These are phyloP conservation scores for Aldabrachelys gigantea DNA, from an alignment of 2,113 vertebrate species.

Conservation along the genomic window DNA sequence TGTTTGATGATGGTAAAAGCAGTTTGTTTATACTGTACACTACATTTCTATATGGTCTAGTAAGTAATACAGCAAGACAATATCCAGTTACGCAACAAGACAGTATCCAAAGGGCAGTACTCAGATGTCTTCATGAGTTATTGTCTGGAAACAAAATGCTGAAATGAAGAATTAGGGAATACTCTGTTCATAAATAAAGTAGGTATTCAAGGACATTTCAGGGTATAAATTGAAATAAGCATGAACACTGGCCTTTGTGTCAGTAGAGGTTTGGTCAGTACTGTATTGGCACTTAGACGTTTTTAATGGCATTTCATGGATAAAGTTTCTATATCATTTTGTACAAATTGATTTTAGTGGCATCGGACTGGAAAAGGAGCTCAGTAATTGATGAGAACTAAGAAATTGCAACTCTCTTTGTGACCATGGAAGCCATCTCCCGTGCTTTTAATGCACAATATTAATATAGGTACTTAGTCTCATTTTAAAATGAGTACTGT, in stretches of 20 bases:
- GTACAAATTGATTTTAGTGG: slow-evolving; percentile 27
- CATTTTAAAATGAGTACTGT: background rate
- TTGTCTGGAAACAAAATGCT: background rate
- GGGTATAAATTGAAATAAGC: background rate
- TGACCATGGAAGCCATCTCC: background rate
- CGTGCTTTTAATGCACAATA: background rate
- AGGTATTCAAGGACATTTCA: background rate
- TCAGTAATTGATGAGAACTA: slow-evolving; percentile 51
- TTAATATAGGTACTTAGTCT: background rate
- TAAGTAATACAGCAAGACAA: background rate
- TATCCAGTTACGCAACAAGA: background rate
- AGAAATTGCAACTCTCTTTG: slow-evolving; percentile 1
- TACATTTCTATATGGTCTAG: background rate
- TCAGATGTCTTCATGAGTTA: background rate
- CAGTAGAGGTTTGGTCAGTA: background rate
- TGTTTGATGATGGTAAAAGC: background rate
- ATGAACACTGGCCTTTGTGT: background rate
- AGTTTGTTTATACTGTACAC: background rate
- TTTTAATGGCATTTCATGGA: slow-evolving; percentile 29
- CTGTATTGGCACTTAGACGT: background rate
- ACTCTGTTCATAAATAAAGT: background rate
- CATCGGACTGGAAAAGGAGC: background rate
- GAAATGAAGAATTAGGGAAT: background rate
- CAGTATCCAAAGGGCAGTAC: background rate
- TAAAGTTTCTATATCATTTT: background rate